Evolutionary conservation across 1,140 invertebrate species (phyloP).

Genomic region (Scaptodrosophila lebanonensis): DNA sequence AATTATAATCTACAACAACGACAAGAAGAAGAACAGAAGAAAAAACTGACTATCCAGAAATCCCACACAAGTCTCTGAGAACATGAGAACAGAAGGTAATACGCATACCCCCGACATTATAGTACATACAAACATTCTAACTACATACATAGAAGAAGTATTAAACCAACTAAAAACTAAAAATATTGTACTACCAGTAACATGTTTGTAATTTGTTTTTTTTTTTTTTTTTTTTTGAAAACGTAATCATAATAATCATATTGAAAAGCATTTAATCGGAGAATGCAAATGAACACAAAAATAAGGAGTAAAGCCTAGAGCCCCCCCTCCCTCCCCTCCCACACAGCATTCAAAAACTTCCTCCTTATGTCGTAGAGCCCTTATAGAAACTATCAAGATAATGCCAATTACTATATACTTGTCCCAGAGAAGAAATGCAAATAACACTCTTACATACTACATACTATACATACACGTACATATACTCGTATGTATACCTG

Average conservation of each 20-base stretch:
- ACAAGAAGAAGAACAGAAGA: neutral
- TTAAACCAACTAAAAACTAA: neutral
- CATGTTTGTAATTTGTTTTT: conserved; percentile 12
- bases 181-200: neutral
- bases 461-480: conserved; percentile 1
- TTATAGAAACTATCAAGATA: no score
- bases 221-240: conserved; percentile 4
- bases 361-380: no score
- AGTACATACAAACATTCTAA: neutral
- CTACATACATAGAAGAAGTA: neutral
- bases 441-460: conserved; percentile 21
- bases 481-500: conserved; percentile 9
- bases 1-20: conserved; percentile 2
- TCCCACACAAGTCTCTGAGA: neutral
- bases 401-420: no score
- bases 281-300: conserved; percentile 9
- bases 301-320: conserved; percentile 2
- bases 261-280: conserved; percentile 54
- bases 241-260: conserved; percentile 23
- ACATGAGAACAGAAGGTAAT: no score
- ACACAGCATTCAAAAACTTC: no score
- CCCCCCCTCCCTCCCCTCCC: no score
- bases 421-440: no score
- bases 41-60: conserved; percentile 5
- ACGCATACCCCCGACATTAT: no score